These are phyloP conservation scores for Mycogona germanica DNA, from an alignment of 2,888 invertebrate genomes.

Conservation along the genomic window DNA sequence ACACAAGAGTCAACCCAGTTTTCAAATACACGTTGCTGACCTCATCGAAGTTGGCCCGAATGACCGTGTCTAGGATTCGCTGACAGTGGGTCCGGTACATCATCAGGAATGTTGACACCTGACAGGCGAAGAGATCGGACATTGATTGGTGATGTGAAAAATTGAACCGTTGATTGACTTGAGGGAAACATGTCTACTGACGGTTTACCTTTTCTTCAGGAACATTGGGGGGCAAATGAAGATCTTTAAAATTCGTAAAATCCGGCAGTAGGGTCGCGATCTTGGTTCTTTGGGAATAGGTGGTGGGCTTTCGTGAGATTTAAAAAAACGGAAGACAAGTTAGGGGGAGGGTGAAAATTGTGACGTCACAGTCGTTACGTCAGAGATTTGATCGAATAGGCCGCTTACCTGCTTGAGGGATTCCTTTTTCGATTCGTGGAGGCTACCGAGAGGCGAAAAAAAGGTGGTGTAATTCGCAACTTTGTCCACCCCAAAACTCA, in stretches of 20 bases:
- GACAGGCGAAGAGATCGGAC: slow-evolving; percentile 9
- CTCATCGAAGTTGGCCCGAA: slow-evolving; percentile 39
- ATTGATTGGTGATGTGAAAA: not conserved
- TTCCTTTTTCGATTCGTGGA: slow-evolving; percentile 31
- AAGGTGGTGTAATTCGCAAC: not conserved
- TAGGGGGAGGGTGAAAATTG: not conserved
- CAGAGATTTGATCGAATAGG: too few relatives aligned
- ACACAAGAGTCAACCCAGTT: not conserved
- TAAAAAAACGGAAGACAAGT: not conserved
- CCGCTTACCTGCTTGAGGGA: slow-evolving; percentile 28
- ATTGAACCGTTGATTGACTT: not conserved
- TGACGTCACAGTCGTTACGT: not conserved
- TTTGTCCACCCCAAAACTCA: not conserved
- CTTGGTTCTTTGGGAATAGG: slow-evolving; percentile 29
- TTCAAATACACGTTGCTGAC: slow-evolving; percentile 21
- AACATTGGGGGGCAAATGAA: slow-evolving; percentile 31
- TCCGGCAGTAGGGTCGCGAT: slow-evolving; percentile 36
- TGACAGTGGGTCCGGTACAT: slow-evolving; percentile 41
- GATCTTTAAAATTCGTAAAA: slow-evolving; percentile 35
- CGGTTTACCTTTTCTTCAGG: slow-evolving; percentile 22
- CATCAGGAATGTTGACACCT: slow-evolving; percentile 35
- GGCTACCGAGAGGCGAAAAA: slow-evolving; percentile 23
- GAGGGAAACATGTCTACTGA: not conserved
- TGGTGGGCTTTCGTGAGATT: slow-evolving; percentile 12
- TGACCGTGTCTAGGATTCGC: slow-evolving; percentile 38